These are phyloP conservation scores for Todiramphus saurophagus DNA, from an alignment of 2,113 vertebrate species.

Conservation along the genomic window DNA sequence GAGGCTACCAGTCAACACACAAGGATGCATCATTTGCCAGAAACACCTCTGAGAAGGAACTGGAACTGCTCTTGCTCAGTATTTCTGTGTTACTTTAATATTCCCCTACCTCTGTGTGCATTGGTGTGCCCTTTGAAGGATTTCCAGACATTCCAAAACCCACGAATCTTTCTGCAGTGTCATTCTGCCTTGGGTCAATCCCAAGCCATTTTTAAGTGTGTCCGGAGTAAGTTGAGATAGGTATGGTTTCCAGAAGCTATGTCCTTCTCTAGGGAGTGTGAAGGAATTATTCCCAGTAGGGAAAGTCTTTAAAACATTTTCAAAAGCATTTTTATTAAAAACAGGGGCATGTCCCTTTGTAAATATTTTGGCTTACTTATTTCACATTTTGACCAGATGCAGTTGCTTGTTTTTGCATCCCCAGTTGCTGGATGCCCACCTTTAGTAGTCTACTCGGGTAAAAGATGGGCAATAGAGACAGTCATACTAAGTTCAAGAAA, in stretches of 20 bases:
- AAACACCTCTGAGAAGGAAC: not conserved
- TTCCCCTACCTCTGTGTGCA: not conserved
- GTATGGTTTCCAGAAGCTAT: not conserved
- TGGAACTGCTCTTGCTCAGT: not conserved
- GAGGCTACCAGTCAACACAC: not conserved
- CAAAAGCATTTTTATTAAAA: not conserved
- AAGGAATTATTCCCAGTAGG: not conserved
- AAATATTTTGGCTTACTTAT: not conserved
- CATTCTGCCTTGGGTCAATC: not conserved
- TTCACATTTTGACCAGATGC: not conserved
- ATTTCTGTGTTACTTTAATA: not conserved
- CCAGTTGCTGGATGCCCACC: not conserved
- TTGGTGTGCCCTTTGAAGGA: not conserved
- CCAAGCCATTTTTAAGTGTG: not conserved
- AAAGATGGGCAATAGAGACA: not conserved
- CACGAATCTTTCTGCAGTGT: not conserved
- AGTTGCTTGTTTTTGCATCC: not conserved
- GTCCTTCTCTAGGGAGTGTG: not conserved
- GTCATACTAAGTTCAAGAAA: conserved; percentile 3
- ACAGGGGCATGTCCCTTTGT: not conserved
- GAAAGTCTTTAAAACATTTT: not conserved
- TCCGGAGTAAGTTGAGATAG: not conserved
- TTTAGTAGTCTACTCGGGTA: not conserved
- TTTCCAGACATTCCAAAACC: not conserved
- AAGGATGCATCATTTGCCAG: not conserved